Evolutionary conservation across 1,140 invertebrate species (phyloP).

Genomic region (Phthorimaea operculella): DNA sequence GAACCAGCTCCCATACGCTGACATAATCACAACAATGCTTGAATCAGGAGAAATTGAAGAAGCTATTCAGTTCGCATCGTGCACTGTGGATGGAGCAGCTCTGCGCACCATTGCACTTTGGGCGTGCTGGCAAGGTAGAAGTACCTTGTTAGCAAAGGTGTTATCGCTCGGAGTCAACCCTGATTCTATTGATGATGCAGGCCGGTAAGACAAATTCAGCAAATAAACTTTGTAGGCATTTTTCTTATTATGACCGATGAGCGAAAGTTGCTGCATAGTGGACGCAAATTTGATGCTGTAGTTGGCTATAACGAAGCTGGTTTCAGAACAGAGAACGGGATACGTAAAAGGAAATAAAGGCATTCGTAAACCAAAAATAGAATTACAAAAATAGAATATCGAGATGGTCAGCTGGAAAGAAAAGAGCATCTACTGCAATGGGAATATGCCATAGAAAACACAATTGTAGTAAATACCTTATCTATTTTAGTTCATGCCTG

Average conservation of each 20-base stretch:
- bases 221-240: too few species aligned
- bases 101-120: slow-evolving; percentile 50
- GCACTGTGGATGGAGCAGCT: slow-evolving; percentile 28
- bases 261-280: background rate
- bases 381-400: too few species aligned
- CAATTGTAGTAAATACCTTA: slow-evolving; percentile 10
- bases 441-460: slow-evolving; percentile 19
- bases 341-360: too few species aligned
- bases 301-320: too few species aligned
- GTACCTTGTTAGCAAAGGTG: slow-evolving; percentile 47
- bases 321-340: too few species aligned
- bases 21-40: slow-evolving; percentile 60
- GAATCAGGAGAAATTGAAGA: slow-evolving; percentile 57
- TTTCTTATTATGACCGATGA: too few species aligned
- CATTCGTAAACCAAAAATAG: too few species aligned
- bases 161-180: slow-evolving; percentile 54
- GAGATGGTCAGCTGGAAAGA: too few species aligned
- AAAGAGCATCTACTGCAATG: too few species aligned
- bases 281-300: slow-evolving; percentile 5
- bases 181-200: slow-evolving; percentile 55
- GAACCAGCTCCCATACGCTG: slow-evolving; percentile 58
- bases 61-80: slow-evolving; percentile 24
- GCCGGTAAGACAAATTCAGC: slow-evolving; percentile 48
- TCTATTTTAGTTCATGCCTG: slow-evolving; percentile 73
- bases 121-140: slow-evolving; percentile 67